Percentiles rank a stretch among this genome's conserved stretches.
Conservation (phyloP, 1,140 invertebrate genomes). For the Chironomus tepperi region DNA sequence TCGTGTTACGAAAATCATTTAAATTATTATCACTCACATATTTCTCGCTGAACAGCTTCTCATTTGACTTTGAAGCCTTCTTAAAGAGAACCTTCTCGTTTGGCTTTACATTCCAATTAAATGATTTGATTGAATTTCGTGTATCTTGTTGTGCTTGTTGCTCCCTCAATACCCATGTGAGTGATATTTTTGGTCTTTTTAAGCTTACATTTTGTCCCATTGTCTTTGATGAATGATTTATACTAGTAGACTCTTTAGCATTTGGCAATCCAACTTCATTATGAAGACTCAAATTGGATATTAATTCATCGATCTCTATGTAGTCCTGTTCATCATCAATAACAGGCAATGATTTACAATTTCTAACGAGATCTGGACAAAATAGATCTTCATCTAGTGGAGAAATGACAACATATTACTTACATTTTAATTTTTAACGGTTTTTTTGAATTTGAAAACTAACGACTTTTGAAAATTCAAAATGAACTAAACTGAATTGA, state of each 20-base stretch:
- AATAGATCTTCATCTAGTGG: neutral
- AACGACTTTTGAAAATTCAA: neutral
- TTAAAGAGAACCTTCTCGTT: conserved; percentile 29
- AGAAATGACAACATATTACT: no score
- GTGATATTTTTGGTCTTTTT: conserved; percentile 56
- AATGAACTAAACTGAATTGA: neutral
- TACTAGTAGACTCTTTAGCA: neutral
- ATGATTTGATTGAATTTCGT: conserved; percentile 34
- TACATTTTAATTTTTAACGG: no score
- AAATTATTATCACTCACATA: conserved; percentile 23
- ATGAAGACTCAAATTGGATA: neutral
- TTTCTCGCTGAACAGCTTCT: conserved; percentile 27
- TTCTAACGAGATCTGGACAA: conserved; percentile 5
- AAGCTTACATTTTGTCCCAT: conserved; percentile 48
- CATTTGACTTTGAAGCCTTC: conserved; percentile 14
- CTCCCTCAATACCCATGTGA: conserved; percentile 58
- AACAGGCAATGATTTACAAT: neutral
- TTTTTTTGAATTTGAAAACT: no score
- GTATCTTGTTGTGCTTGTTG: conserved; percentile 38
- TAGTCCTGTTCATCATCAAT: conserved; percentile 15
- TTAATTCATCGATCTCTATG: conserved; percentile 10
- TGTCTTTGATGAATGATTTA: conserved; percentile 19
- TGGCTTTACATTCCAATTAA: conserved; percentile 38
- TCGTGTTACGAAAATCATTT: conserved; percentile 20
- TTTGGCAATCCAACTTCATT: conserved; percentile 12